Percentiles rank a stretch among this genome's conserved stretches.
These are phyloP conservation scores for Fissipunctia ypsillon DNA, from an alignment of 2,888 invertebrate genomes.

Conservation along the genomic window DNA sequence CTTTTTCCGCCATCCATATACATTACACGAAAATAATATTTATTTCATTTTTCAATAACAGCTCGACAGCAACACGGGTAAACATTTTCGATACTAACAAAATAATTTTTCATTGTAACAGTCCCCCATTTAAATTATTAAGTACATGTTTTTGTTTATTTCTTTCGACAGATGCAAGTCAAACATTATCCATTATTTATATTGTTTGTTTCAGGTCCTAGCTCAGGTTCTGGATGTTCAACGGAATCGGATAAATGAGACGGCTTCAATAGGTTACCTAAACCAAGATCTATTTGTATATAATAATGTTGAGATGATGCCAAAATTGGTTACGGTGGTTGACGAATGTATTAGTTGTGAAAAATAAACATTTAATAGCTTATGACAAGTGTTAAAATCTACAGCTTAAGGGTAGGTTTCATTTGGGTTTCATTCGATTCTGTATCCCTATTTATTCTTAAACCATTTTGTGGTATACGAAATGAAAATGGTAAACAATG, in stretches of 20 bases:
- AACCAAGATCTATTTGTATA: conserved; percentile 67
- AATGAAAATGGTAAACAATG: conserved; percentile 30
- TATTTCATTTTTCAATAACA: conserved; percentile 30
- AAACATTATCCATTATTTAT: conserved; percentile 16
- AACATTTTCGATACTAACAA: conserved; percentile 27
- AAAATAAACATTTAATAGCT: conserved; percentile 61
- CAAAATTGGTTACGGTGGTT: conserved; percentile 68
- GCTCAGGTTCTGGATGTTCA: conserved; percentile 91
- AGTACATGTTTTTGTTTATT: too few relatives aligned
- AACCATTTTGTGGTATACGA: conserved; percentile 8
- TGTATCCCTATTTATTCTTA: conserved; percentile 19
- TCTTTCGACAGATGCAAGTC: background rate
- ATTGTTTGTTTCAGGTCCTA: conserved; percentile 85
- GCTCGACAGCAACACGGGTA: conserved; percentile 48
- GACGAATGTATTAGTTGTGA: conserved; percentile 66
- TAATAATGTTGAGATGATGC: conserved; percentile 66
- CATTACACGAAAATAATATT: conserved; percentile 11
- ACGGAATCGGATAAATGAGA: conserved; percentile 90
- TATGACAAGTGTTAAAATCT: conserved; percentile 56
- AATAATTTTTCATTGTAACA: background rate
- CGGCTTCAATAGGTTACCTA: conserved; percentile 68
- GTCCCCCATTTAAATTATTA: background rate
- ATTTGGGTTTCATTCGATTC: conserved; percentile 51
- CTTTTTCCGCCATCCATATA: background rate
- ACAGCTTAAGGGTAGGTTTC: conserved; percentile 47